These are phyloP conservation scores for Halocynthia aurantium DNA, from an alignment of 23 tunicate genomes.

Conservation along the genomic window DNA sequence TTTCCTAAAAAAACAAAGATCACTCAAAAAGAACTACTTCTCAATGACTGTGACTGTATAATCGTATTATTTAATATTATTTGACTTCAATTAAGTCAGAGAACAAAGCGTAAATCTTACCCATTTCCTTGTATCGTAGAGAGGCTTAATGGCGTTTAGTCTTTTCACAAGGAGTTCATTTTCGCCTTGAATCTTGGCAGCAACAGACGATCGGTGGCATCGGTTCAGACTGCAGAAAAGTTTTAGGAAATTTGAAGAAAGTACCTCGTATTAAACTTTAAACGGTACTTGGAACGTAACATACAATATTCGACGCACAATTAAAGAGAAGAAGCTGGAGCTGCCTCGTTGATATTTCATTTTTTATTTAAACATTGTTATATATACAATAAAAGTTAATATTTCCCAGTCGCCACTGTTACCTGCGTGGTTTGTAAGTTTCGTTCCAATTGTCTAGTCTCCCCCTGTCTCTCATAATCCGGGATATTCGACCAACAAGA, in stretches of 20 bases:
- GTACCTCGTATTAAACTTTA: neutral
- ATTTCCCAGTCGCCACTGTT: neutral
- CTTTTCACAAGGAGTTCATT: conserved; percentile 18
- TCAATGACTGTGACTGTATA: too few relatives aligned
- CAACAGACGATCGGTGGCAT: conserved; percentile 5
- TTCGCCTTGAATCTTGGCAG: conserved; percentile 19
- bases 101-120: neutral
- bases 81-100: too few relatives aligned
- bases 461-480: conserved; percentile 27
- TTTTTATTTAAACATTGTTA: neutral
- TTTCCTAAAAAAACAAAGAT: conserved; percentile 10
- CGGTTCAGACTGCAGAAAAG: conserved; percentile 7
- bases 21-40: too few relatives aligned
- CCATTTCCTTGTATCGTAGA: conserved; percentile 17
- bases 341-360: neutral
- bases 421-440: conserved; percentile 27
- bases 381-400: neutral
- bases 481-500: conserved; percentile 23
- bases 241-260: neutral
- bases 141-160: conserved; percentile 19
- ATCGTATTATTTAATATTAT: too few relatives aligned
- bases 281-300: neutral
- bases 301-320: neutral
- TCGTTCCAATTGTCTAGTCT: conserved; percentile 26
- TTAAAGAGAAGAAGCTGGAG: neutral